These are phyloP conservation scores for Callospermophilus lateralis DNA, from an alignment of 2,113 vertebrate genomes.

Conservation along the genomic window DNA sequence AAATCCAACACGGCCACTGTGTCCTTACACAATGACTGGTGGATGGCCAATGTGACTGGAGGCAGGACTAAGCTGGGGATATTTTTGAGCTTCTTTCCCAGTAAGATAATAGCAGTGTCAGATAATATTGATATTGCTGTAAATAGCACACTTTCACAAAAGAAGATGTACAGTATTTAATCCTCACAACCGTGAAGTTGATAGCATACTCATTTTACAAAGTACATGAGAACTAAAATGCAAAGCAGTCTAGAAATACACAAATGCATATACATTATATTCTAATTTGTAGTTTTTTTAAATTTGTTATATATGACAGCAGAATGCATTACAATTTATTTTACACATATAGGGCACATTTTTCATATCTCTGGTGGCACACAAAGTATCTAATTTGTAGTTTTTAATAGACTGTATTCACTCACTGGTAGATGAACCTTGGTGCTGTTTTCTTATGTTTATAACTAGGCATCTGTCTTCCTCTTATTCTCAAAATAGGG, in stretches of 20 bases:
- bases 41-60: not conserved
- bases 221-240: not conserved
- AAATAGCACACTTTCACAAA: not conserved
- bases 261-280: not conserved
- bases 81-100: not conserved
- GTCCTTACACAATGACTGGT: too few relatives aligned
- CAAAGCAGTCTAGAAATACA: not conserved
- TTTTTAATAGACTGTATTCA: not conserved
- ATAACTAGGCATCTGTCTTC: not conserved
- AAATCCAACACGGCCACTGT: not conserved
- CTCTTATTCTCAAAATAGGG: slow-evolving; percentile 29
- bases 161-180: not conserved
- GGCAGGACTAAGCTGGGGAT: not conserved
- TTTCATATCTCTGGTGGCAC: too few relatives aligned
- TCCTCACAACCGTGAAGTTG: not conserved
- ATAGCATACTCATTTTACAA: not conserved
- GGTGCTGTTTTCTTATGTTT: not conserved
- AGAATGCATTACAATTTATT: too few relatives aligned
- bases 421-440: not conserved
- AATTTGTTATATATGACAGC: too few relatives aligned
- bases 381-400: not conserved
- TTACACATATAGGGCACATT: too few relatives aligned
- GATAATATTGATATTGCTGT: not conserved
- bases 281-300: not conserved
- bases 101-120: not conserved